phyloP scores from a whole-genome alignment of 2,797 vertebrate species.

The Heteromormyrus szaboi region DNA sequence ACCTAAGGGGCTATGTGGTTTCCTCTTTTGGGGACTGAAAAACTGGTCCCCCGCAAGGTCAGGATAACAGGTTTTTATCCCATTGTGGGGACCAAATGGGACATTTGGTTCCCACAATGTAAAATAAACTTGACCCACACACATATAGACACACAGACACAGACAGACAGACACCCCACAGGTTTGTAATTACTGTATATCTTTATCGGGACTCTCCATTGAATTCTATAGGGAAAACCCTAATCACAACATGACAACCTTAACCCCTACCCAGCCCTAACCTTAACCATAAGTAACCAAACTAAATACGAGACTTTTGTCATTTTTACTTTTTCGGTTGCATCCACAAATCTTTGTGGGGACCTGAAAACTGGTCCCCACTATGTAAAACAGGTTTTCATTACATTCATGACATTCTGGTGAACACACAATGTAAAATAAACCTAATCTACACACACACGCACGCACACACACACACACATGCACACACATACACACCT shows the following conservation, averaged over 20 bases:
- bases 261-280: too few relatives aligned
- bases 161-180: too few relatives aligned
- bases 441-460: background rate
- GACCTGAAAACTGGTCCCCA: background rate
- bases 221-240: too few relatives aligned
- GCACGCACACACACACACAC: background rate
- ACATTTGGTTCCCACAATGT: too few relatives aligned
- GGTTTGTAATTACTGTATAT: too few relatives aligned
- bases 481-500: background rate
- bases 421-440: background rate
- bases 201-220: too few relatives aligned
- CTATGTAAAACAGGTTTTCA: background rate
- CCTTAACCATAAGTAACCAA: too few relatives aligned
- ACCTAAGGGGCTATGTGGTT: background rate
- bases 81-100: background rate
- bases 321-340: background rate
- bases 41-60: background rate
- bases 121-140: too few relatives aligned
- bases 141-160: too few relatives aligned
- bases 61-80: background rate
- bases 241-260: too few relatives aligned
- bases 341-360: background rate
- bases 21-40: background rate
- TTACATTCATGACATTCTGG: background rate
- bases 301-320: background rate